A percentile compares a stretch with the other conserved stretches of the same genome.
Evolutionary conservation across 2,797 vertebrate genomes (phyloP).

Genomic region (Ispidina lecontei): DNA sequence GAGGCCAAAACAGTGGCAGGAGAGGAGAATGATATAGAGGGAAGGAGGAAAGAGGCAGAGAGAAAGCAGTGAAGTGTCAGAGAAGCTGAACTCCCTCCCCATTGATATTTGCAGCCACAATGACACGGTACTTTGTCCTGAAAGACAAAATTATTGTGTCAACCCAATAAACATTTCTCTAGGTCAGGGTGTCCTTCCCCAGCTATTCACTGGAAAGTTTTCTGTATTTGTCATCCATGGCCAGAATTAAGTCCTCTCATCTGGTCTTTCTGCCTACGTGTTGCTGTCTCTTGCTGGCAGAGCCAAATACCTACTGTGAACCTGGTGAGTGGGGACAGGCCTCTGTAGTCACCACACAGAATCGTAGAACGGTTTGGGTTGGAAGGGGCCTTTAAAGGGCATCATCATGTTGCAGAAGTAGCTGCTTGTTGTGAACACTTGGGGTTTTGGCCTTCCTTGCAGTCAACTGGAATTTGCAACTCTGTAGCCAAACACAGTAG

Average conservation of each 20-base stretch:
- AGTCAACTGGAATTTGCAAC: background rate
- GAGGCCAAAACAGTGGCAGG: background rate
- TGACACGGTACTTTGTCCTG: background rate
- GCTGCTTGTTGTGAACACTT: background rate
- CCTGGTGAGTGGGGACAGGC: background rate
- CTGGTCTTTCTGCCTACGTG: background rate
- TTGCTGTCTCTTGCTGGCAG: background rate
- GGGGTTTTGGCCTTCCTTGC: background rate
- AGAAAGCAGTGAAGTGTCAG: background rate
- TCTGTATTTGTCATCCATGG: background rate
- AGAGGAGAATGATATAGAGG: background rate
- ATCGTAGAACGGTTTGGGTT: background rate
- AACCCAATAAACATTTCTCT: background rate
- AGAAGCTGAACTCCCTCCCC: background rate
- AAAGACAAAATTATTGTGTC: background rate
- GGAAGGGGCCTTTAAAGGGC: background rate
- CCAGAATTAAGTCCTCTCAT: background rate
- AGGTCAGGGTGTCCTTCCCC: background rate
- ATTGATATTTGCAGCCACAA: background rate
- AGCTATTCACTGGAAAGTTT: background rate
- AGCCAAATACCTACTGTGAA: background rate
- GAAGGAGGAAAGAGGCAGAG: background rate
- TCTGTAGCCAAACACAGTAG: conserved; percentile 2
- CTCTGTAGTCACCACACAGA: background rate
- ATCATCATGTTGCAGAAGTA: background rate